These are phyloP conservation scores for Vimba vimba DNA, from an alignment of 2,113 vertebrate species.

Conservation along the genomic window DNA sequence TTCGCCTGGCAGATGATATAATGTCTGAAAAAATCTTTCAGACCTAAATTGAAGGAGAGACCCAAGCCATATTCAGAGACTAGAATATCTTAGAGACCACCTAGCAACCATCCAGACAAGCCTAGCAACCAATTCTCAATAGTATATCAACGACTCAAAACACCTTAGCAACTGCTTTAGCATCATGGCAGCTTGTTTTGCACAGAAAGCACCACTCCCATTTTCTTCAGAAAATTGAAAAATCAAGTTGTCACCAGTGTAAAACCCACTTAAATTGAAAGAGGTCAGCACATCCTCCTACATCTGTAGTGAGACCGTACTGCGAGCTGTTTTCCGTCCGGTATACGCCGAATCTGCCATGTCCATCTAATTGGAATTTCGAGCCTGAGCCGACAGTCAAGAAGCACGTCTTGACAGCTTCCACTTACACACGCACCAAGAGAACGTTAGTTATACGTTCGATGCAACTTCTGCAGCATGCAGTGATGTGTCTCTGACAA, in stretches of 20 bases:
- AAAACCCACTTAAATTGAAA: constrained; percentile 20
- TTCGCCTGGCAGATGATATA: too few species aligned
- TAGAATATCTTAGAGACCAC: too few species aligned
- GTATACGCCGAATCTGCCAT: constrained; percentile 32
- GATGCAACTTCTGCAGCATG: constrained; percentile 39
- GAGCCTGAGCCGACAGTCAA: constrained; percentile 41
- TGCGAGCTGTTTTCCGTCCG: constrained; percentile 33
- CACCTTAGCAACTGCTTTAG: neutral
- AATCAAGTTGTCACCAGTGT: neutral
- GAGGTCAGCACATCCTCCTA: neutral
- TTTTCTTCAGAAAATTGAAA: neutral
- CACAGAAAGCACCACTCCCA: neutral
- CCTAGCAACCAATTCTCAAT: neutral
- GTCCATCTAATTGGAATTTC: constrained; percentile 58
- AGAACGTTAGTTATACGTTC: constrained; percentile 44
- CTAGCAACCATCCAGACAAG: too few species aligned
- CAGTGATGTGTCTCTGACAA: constrained; percentile 24
- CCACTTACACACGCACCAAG: constrained; percentile 44
- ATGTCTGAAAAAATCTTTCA: too few species aligned
- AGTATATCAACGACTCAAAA: neutral
- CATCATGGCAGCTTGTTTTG: neutral
- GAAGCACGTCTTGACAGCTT: constrained; percentile 48
- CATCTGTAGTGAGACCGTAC: constrained; percentile 25
- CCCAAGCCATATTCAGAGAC: too few species aligned
- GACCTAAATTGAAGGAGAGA: too few species aligned